Base-by-base conservation (phyloP, 2,797 vertebrate species). In the Parauchenoglanis ngamensis region DNA sequence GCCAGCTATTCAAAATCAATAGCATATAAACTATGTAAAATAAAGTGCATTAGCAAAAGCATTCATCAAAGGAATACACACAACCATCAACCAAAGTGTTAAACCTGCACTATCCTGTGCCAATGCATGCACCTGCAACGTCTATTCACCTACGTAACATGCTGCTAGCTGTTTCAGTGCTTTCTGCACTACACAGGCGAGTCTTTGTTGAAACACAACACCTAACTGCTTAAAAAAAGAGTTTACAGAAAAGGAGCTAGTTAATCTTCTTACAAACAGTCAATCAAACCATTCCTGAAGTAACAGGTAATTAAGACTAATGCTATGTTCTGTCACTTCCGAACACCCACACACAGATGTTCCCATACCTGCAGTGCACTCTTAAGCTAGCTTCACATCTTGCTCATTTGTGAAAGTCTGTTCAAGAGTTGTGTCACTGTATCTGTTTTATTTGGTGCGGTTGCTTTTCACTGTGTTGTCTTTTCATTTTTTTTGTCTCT, bases 181-280 rank as follows among this genome's bases (percentile, higher is more conserved):
- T 63, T n/a, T 21, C 31, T 46, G 7, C 57, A 13, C n/a, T 54
- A 31, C 10, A 31, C 79, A 83, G 61, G 23, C 4, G 6, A 28
- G 72, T 31, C 61, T 84, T 87, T 83, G 59, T 28, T 86, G 77
- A 70, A 81, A 86, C n/a, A 56, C 21, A 84, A 70, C n/a, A 31
- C 59, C 57, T 10, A 25, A 40, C 23, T 28, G 31, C 46, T 56
- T 52, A 54, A 83, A 23, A 83, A 23, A 54, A 12, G 15, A 25
- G 11, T 8, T 61, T 80, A 25, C 40, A 63, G 35, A 68, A 84
- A 83, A 67, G 31, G 70, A 78, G 52, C 72, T 57, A 76, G 73
- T 75, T 84, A 84, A 84, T 83, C 86, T 63, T 77, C 72, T 82
- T 56, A 87, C 49, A 57, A 54, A 35, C 54, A 61, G 67, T 56